Percentiles rank a stretch among this genome's conserved stretches.
Evolutionary conservation across 2,888 invertebrate genomes (phyloP).

Genomic region (Caenorhabditis sp.): DNA sequence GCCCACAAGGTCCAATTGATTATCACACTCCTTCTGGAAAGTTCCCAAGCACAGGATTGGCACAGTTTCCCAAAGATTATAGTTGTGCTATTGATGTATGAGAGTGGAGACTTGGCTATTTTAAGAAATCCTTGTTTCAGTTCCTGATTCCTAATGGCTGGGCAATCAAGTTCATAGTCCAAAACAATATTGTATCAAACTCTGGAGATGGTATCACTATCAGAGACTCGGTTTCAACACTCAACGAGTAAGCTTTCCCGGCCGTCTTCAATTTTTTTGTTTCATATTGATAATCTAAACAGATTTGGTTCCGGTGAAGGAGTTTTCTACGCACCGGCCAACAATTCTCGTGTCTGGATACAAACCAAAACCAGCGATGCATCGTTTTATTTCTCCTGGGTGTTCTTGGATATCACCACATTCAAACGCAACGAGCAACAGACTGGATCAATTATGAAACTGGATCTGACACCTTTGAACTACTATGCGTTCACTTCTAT

Average conservation of each 20-base stretch:
- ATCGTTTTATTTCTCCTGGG: constrained; percentile 23
- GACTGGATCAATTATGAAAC: constrained; percentile 15
- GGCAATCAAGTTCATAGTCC: constrained; percentile 20
- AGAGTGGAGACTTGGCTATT: neutral
- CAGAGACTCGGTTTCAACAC: constrained; percentile 1
- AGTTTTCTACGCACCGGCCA: constrained; percentile 15
- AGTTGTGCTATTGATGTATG: constrained; percentile 15
- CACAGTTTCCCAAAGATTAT: constrained; percentile 26
- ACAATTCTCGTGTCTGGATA: constrained; percentile 21
- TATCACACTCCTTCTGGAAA: neutral
- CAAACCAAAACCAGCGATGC: constrained; percentile 4
- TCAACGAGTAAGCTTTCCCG: constrained; percentile 23
- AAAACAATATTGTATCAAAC: constrained; percentile 12
- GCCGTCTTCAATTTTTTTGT: too few species aligned
- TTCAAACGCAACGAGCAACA: neutral
- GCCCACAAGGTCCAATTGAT: constrained; percentile 22
- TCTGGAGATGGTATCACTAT: constrained; percentile 1
- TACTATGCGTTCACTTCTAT: constrained; percentile 24
- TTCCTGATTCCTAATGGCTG: constrained; percentile 28
- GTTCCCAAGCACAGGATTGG: constrained; percentile 5
- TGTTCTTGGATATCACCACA: constrained; percentile 19
- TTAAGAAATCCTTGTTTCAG: constrained; percentile 5
- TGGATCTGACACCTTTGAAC: constrained; percentile 10
- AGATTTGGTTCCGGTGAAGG: constrained; percentile 8
- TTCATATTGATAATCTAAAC: neutral